Percentiles rank a stretch among this genome's conserved stretches.
These are phyloP conservation scores for Orthonevra nobilis DNA, from an alignment of 2,888 invertebrate species.

Conservation along the genomic window DNA sequence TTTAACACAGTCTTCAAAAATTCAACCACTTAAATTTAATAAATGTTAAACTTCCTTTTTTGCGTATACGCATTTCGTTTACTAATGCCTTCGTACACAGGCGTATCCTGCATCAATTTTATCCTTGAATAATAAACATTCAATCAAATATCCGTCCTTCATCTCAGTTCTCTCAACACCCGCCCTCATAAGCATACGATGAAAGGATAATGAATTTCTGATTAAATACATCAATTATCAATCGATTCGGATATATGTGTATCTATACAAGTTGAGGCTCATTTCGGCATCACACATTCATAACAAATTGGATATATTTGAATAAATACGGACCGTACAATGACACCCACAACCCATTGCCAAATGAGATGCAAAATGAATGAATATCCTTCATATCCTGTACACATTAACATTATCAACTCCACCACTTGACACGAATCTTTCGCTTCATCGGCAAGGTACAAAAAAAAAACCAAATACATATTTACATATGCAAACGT, in stretches of 20 bases:
- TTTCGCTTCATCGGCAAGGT: neutral
- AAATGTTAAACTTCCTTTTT: too few relatives aligned
- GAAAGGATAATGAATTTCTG: too few relatives aligned
- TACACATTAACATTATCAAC: neutral
- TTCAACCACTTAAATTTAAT: too few relatives aligned
- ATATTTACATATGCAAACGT: constrained; percentile 25
- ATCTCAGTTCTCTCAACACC: neutral
- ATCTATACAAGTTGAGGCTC: neutral
- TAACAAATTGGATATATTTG: neutral
- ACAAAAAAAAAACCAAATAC: neutral
- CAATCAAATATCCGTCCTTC: neutral
- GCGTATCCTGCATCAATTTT: too few relatives aligned
- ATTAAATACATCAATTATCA: too few relatives aligned
- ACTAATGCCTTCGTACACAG: too few relatives aligned
- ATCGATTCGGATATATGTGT: too few relatives aligned
- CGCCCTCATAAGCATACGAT: neutral
- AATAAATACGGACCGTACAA: neutral
- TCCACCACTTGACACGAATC: constrained; percentile 18
- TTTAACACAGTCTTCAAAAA: too few relatives aligned
- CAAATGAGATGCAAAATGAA: constrained; percentile 42
- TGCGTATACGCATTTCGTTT: too few relatives aligned
- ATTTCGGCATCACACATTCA: neutral
- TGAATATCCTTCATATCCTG: constrained; percentile 17
- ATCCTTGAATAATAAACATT: too few relatives aligned
- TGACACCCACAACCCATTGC: neutral